Evolutionary conservation across 1,140 invertebrate species (phyloP).

Genomic region (Trichonephila inaurata): DNA sequence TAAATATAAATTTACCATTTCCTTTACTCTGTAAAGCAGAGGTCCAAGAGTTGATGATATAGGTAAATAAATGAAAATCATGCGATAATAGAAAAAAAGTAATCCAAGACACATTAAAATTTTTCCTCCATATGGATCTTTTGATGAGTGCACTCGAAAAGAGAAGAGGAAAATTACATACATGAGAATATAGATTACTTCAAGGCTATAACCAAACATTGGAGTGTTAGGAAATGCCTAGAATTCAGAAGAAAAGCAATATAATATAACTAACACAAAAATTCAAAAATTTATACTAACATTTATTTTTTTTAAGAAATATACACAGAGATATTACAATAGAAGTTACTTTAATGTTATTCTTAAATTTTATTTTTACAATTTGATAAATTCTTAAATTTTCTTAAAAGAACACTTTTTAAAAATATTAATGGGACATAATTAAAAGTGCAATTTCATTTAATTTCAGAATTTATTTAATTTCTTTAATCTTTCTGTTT

Average conservation of each 20-base stretch:
- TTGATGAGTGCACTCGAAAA: conserved; percentile 54
- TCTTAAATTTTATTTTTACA: too few species aligned
- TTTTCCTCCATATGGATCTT: conserved; percentile 75
- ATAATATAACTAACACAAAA: neutral
- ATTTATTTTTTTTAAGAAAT: too few species aligned
- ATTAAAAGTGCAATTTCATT: too few species aligned
- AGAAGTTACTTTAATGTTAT: too few species aligned
- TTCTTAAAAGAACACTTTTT: too few species aligned
- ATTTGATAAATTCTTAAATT: too few species aligned
- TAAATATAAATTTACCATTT: conserved; percentile 79
- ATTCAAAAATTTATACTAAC: neutral
- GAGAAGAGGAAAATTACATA: conserved; percentile 63
- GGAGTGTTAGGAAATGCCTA: conserved; percentile 69
- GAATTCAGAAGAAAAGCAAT: neutral
- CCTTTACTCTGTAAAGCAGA: conserved; percentile 80
- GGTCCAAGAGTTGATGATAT: conserved; percentile 81
- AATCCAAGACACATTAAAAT: conserved; percentile 78
- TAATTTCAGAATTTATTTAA: too few species aligned
- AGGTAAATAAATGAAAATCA: conserved; percentile 80
- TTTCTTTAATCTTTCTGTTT: too few species aligned
- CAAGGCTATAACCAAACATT: conserved; percentile 57
- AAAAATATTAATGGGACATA: too few species aligned
- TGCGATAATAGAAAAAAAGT: conserved; percentile 81
- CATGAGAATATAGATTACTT: conserved; percentile 72
- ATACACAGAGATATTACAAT: too few species aligned